Conservation (phyloP, 2,888 invertebrate species). For the Trachelus troglodyta region DNA sequence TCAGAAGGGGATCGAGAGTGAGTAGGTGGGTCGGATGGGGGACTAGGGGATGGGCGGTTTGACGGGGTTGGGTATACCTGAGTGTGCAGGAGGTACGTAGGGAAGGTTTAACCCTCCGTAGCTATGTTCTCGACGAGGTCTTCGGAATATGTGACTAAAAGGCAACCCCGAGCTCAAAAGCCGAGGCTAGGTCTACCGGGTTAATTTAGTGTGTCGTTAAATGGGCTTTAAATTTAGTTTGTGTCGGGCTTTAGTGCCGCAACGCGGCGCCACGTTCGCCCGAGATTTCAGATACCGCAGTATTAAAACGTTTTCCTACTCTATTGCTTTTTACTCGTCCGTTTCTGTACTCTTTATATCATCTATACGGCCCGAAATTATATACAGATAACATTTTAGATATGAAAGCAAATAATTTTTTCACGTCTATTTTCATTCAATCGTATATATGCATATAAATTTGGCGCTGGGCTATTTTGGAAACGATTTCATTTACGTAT, state of each 20-base stretch:
- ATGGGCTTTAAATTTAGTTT: constrained; percentile 40
- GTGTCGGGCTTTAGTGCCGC: constrained; percentile 9
- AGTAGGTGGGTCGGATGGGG: not conserved
- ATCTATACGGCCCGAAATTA: not conserved
- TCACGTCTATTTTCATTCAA: not conserved
- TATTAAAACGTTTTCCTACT: not conserved
- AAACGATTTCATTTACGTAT: too few species aligned
- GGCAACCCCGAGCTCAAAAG: constrained; percentile 17
- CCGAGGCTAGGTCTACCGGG: constrained; percentile 20
- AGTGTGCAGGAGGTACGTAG: not conserved
- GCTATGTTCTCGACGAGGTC: not conserved
- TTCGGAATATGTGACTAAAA: constrained; percentile 10
- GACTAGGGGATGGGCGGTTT: not conserved
- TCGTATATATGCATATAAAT: too few species aligned
- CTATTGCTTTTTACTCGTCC: not conserved
- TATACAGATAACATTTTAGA: not conserved
- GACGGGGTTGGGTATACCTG: constrained; percentile 1
- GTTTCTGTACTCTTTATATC: not conserved
- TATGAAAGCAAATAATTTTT: not conserved
- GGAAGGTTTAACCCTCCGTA: not conserved
- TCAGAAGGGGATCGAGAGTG: constrained; percentile 1
- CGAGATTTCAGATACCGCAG: constrained; percentile 5
- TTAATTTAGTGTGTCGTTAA: constrained; percentile 40
- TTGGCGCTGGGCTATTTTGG: too few species aligned
- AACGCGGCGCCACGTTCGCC: not conserved